Evolutionary conservation across 1,140 invertebrate genomes (phyloP).

Genomic region (Elymnias hypermnestra): DNA sequence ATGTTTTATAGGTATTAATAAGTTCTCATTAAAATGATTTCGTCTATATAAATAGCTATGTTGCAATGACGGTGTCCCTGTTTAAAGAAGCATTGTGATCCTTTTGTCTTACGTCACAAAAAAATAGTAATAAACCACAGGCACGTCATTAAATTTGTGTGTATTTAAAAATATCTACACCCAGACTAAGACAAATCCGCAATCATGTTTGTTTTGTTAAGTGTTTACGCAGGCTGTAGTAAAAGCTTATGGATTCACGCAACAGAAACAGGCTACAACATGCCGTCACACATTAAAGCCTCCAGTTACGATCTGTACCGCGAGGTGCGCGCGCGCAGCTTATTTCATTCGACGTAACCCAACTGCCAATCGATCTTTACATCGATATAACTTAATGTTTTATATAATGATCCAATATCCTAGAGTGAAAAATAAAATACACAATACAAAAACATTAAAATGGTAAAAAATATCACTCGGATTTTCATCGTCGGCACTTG

Average conservation of each 20-base stretch:
- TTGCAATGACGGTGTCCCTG: too few species aligned
- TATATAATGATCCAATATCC: background rate
- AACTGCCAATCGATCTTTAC: background rate
- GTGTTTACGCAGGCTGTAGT: slow-evolving; percentile 43
- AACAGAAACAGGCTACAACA: slow-evolving; percentile 56
- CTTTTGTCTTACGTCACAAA: too few species aligned
- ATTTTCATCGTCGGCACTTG: slow-evolving; percentile 1
- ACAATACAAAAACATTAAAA: background rate
- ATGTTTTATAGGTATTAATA: too few species aligned
- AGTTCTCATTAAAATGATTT: too few species aligned
- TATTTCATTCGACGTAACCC: background rate
- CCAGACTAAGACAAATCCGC: slow-evolving; percentile 20
- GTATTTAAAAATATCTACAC: too few species aligned
- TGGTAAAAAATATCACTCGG: background rate
- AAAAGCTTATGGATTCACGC: slow-evolving; percentile 55
- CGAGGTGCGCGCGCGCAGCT: slow-evolving; percentile 55
- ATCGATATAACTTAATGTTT: background rate
- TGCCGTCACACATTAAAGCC: slow-evolving; percentile 53
- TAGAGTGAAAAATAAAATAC: background rate
- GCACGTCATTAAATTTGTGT: too few species aligned
- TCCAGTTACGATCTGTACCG: slow-evolving; percentile 58
- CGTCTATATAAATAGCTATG: too few species aligned
- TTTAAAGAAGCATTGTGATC: too few species aligned
- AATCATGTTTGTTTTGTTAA: slow-evolving; percentile 23
- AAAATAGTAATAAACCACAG: too few species aligned